Evolutionary conservation across 2,888 invertebrate species (phyloP), one percentile per base, ranked within the genome.

Genomic region (Ennomos erosarius): DNA sequence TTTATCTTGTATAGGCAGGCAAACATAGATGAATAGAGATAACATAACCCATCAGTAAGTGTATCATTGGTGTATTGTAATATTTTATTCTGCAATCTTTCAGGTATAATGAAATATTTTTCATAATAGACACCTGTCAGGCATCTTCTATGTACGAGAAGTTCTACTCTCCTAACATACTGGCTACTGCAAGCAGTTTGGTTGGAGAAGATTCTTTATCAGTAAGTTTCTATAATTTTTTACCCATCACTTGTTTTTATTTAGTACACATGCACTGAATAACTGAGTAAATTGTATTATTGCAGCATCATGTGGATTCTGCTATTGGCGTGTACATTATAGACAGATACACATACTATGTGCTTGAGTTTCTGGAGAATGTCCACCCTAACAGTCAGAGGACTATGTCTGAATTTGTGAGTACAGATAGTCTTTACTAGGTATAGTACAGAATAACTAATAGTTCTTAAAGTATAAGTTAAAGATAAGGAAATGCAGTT

Each of bases 271-370:
- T 26, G 26, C 4, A 6, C 26, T 26, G 26, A 26, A 6, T 26
- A 38, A 8, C 39, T 8, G n/a, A n/a, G n/a, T n/a, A 39, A 3
- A n/a, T 10, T n/a, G 8, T 11, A 59, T 55, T 66, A 65, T 94
- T 94, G 49, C 88, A 99, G 97, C 99, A 99, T 90, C 99, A 99
- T 85, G 98, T 99, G 11, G 99, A 99, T 90, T 97, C 98, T 13
- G 97, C 98, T 0, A 99, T 99, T 73, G 99, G 99, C 11, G 99
- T 99, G 0, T 99, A 99, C 84, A 99, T 99, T 70, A 99, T 99
- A 71, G 99, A 99, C 87, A 95, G 99, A 65, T 99, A 99, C 82
- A 99, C 99, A 0, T 99, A 98, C 82, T 98, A 98, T 87, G 99
- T 99, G 0, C 88, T 99, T 66, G 98, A 99, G 76, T 99, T 99